Percentiles rank a stretch among this genome's conserved stretches.
Evolutionary conservation across 2,888 invertebrate genomes (phyloP).

Genomic region (Biston betularia): DNA sequence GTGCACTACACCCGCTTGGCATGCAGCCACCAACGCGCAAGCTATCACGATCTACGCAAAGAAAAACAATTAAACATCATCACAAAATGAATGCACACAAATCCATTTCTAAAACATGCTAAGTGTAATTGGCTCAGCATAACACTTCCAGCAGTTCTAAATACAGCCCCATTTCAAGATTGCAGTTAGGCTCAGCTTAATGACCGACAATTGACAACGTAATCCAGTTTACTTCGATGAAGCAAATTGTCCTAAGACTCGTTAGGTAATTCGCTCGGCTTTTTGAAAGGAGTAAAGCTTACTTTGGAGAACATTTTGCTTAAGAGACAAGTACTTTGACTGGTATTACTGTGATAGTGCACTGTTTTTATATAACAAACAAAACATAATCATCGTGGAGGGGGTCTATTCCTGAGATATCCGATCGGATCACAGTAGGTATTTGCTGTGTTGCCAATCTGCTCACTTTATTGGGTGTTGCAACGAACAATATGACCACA

Average conservation of each 20-base stretch:
- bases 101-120: constrained; percentile 1
- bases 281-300: constrained; percentile 64
- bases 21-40: constrained; percentile 70
- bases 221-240: constrained; percentile 48
- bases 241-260: constrained; percentile 54
- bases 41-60: constrained; percentile 64
- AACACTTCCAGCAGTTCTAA: constrained; percentile 16
- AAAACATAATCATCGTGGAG: constrained; percentile 76
- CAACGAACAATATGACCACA: constrained; percentile 73
- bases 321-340: constrained; percentile 77
- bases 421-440: constrained; percentile 77
- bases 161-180: constrained; percentile 29
- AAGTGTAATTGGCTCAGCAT: neutral
- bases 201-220: constrained; percentile 47
- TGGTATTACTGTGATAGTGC: constrained; percentile 74
- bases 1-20: constrained; percentile 75
- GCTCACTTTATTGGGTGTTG: constrained; percentile 76
- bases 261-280: constrained; percentile 56
- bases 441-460: constrained; percentile 82
- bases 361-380: constrained; percentile 85
- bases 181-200: constrained; percentile 37
- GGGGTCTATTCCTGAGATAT: constrained; percentile 81
- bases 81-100: neutral
- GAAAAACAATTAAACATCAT: constrained; percentile 26
- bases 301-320: constrained; percentile 84